Evolutionary conservation across 1,140 invertebrate genomes (phyloP), one percentile per base, ranked within the genome.

Genomic region (Aplysia californica): DNA sequence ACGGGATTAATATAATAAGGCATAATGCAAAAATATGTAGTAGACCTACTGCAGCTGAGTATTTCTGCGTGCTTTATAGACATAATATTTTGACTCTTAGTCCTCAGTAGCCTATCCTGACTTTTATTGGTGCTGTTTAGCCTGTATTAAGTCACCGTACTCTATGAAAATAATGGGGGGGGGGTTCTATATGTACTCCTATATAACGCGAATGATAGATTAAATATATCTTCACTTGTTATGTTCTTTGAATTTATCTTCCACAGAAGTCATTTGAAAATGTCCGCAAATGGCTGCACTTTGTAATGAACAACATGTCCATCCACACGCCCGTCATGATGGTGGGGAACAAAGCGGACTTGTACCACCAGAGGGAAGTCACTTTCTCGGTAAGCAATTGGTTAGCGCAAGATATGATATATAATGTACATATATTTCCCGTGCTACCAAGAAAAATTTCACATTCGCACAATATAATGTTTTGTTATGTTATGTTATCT

Each of bases 241-340:
- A 50, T 50, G 10, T 50, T 50, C 10, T n/a, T 50, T 50, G 10
- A 50, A 20, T 26, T 29, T 6, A 10, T 15, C 23, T 6, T 61
- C 36, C 31, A 5, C 66, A 68, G 66, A 41, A n/a, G 21, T 68
- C 66, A 31, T 68, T 68, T 36, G 1, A 26, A 68, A 68, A 68
- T 44, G 66, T 68, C 5, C 38, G 50, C n/a, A 68, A 44, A 44
- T 68, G 66, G 66, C 20, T 68, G 3, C 39, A 68, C 39, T 68
- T 68, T 44, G 39, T 68, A 18, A 68, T 20, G n/a, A 68, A 68
- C 29, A 36, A 68, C 39, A 18, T 68, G n/a, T 41, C 66, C 2
- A 31, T 44, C 50, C 38, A 68, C n/a, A 20, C 50, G 2, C 66
- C 66, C 3, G 66, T 68, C 5, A 41, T 68, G 21, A 23, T 68